Evolutionary conservation across 2,113 vertebrate genomes (phyloP), one percentile per base, ranked within the genome.

Genomic region (Cephalopterus ornatus): DNA sequence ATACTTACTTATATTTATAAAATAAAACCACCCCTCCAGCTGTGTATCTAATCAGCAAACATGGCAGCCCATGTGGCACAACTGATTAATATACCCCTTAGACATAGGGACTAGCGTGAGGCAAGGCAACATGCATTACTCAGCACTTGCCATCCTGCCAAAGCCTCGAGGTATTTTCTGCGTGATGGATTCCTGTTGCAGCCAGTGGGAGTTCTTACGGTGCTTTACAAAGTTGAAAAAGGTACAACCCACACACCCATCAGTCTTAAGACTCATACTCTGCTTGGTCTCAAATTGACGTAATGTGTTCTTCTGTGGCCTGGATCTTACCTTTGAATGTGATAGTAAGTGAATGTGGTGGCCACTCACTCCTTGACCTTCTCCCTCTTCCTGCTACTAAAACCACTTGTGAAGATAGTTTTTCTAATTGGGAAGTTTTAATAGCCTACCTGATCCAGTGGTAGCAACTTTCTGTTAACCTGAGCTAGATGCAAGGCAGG

Each of bases 1-100:
- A 80, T 12, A 50, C 9, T 84, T 76, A 9, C 23, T 93, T 80
- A 44, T 94, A 75, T 86, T 93, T 95, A 74, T 88, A 78, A 93
- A 92, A 88, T 86, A 88, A 95, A 96, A 50, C 73, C 76, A 94
- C 39, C 26, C 91, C 70, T 94, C 52, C 91, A 85, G 95, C 95
- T 96, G 95, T 86, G 76, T 91, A 95, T 97, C 95, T 97, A 90
- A 95, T 97, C 95, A 72, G 88, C 84, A 91, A 84, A 86, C 88
- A 52, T 81, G 85, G 76, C 83, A 87, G 92, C 46, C 61, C 76
- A 13, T 96, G 92, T 96, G 95, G 88, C 88, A 88, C 9, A n/a
- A 13, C 76, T 91, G 90, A 96, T 96, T 96, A 97, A 90, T 90
- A 16, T 19, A 59, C 47, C 68, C 32, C 52, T 92, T 68, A 59